phyloP scores from a whole-genome alignment of 2,797 vertebrate species.

The Muscicapa striata region DNA sequence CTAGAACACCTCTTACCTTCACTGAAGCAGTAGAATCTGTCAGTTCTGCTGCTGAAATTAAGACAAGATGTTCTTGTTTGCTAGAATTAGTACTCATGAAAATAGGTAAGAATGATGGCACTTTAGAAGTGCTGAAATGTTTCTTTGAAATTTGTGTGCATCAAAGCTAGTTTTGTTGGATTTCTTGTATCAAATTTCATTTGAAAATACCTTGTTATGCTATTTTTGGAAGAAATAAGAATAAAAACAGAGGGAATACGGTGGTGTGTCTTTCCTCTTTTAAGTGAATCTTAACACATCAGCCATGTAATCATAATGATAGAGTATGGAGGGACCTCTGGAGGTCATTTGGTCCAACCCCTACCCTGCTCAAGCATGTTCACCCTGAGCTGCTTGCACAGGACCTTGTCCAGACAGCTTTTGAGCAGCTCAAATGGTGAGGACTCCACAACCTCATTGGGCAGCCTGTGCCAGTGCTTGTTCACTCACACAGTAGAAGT shows the following conservation, averaged over 20 bases:
- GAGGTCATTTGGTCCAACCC: neutral
- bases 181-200: neutral
- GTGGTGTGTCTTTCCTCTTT: slow-evolving; percentile 7
- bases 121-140: neutral
- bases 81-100: neutral
- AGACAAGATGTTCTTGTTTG: neutral
- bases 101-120: neutral
- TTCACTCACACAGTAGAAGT: neutral
- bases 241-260: neutral
- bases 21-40: neutral
- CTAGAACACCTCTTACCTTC: neutral
- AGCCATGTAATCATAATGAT: neutral
- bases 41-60: neutral
- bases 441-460: neutral
- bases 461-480: neutral
- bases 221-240: slow-evolving; percentile 55
- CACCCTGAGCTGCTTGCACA: neutral
- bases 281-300: neutral
- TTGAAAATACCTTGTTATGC: slow-evolving; percentile 16
- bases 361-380: neutral
- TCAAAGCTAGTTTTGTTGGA: slow-evolving; percentile 43
- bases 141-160: neutral
- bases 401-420: neutral
- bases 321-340: neutral
- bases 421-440: neutral